Base-by-base conservation (phyloP, 2,113 vertebrate species). In the Piaya cayana region DNA sequence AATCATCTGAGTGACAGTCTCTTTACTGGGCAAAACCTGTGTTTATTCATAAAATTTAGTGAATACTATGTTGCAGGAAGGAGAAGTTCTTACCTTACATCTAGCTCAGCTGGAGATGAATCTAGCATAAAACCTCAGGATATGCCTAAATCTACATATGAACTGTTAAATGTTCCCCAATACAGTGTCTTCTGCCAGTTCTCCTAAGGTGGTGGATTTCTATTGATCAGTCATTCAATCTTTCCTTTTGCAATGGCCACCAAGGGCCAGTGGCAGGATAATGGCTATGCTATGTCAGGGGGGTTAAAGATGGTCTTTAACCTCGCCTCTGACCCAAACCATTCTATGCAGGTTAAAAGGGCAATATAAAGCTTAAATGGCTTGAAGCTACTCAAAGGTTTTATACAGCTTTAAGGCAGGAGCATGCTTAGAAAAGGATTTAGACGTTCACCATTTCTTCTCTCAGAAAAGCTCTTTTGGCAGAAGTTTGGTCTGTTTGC, bases 1-100 rank as follows among this genome's bases (percentile, higher is more conserved):
- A n/a, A 60, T 68, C 15, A 58, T 42, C 55, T 71, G 26, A 82
- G 49, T 62, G 36, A 8, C 11, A 58, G 30, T 20, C 13, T 69
- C 50, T 32, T 55, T 67, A 63, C 4, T 0, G 0, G 42, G 14
- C 0, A 3, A 69, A 78, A 63, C 34, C 4, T 18, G 6, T 62
- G 23, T 68, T 56, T 43, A 17, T 49, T 52, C 45, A 12, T 60
- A 82, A 90, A 91, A 85, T 52, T 27, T 42, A 52, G 34, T 19
- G 15, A 65, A 74, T 37, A 7, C 27, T 52, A 8, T 36, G 5
- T 74, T 42, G n/a, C 25, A 93, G 56, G 30, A 79, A 74, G 86
- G 32, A 72, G 15, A 32, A 56, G 4, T 27, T 47, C 17, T 82
- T 71, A n/a, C 2, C 5, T 39, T 36, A 11, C 8, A 30, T 15